These are phyloP conservation scores for Meteorus sp. DNA, from an alignment of 1,140 invertebrate species.

Conservation along the genomic window DNA sequence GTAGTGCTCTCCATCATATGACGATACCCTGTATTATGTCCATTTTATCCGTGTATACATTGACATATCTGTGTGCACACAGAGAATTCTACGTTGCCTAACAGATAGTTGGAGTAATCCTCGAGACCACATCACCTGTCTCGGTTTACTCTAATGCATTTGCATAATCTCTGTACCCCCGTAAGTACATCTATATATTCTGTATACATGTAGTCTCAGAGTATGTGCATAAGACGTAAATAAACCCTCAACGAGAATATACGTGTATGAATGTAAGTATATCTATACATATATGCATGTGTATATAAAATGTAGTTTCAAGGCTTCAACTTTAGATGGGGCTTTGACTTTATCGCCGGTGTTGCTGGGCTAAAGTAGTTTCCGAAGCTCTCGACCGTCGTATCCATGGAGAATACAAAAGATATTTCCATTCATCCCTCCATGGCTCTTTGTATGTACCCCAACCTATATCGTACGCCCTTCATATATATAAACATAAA, in stretches of 20 bases:
- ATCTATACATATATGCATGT: constrained; percentile 16
- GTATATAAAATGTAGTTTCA: constrained; percentile 19
- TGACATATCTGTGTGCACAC: no score
- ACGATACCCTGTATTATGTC: no score
- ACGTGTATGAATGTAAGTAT: neutral
- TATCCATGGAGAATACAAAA: constrained; percentile 8
- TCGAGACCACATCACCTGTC: constrained; percentile 29
- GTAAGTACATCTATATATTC: constrained; percentile 20
- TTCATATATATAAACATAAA: no score
- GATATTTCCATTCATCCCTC: constrained; percentile 14
- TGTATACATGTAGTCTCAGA: neutral
- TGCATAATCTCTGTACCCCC: constrained; percentile 30
- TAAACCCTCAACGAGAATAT: neutral
- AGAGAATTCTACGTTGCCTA: no score
- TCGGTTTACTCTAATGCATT: constrained; percentile 31
- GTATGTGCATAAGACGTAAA: constrained; percentile 10
- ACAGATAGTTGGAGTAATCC: constrained; percentile 28
- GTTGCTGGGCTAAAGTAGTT: constrained; percentile 14
- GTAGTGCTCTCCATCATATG: no score
- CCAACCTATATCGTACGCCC: no score
- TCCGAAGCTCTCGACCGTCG: constrained; percentile 5
- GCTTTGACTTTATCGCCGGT: constrained; percentile 17
- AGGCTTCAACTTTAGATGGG: constrained; percentile 23
- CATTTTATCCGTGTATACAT: no score
- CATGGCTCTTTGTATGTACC: neutral